Conservation (phyloP, 2,113 vertebrate genomes). For the human (Homo sapiens) region GRCh38 chr1:17632501-17633000, state of each 20-base stretch:
- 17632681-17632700: background rate
- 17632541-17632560: background rate
- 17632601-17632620: background rate
- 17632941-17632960: background rate
- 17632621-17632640: background rate
- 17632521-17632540: rapidly evolving
- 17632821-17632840: rapidly evolving
- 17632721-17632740: rapidly evolving
- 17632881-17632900: background rate
- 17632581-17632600: background rate
- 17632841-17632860: rapidly evolving
- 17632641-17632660: background rate
- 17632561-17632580: rapidly evolving
- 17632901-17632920: background rate
- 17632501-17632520: background rate
- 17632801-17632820: background rate
- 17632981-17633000: background rate
- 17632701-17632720: background rate
- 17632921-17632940: background rate
- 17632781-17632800: background rate
- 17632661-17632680: rapidly evolving
- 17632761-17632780: background rate
- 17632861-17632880: rapidly evolving
- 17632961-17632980: background rate
- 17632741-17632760: background rate